Evolutionary conservation across 2,113 vertebrate species (phyloP).

Genomic region (Melanostigma gelatinosum): DNA sequence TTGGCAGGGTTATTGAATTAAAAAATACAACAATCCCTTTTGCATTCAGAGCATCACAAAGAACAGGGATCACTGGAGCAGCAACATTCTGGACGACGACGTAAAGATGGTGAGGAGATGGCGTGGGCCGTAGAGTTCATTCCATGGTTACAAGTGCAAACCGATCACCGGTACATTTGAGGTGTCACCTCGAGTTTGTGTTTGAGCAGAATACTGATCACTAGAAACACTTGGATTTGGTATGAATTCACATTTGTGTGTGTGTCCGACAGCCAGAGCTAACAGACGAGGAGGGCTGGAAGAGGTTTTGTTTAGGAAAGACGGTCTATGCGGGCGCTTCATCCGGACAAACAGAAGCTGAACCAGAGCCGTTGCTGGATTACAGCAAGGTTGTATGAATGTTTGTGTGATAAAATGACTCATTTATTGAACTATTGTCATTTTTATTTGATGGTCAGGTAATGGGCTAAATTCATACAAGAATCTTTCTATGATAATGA

Average conservation of each 20-base stretch:
- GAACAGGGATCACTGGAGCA: conserved; percentile 90
- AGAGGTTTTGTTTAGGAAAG: conserved; percentile 94
- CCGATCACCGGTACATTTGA: background rate
- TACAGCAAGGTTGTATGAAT: conserved; percentile 86
- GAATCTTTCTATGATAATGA: background rate
- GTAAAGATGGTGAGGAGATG: conserved; percentile 88
- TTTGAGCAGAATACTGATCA: background rate
- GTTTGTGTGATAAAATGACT: background rate
- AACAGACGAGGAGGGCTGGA: conserved; percentile 96
- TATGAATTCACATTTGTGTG: background rate
- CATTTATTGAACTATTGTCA: background rate
- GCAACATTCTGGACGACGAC: conserved; percentile 92
- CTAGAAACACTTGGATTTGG: background rate
- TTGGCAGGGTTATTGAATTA: background rate
- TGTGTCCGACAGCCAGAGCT: conserved; percentile 83
- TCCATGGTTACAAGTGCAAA: background rate
- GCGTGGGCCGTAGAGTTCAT: background rate
- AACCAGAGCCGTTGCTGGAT: conserved; percentile 84
- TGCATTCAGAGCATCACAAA: conserved; percentile 89
- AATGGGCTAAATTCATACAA: background rate
- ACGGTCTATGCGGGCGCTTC: conserved; percentile 80
- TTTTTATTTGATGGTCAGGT: background rate
- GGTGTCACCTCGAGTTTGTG: background rate
- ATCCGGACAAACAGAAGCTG: conserved; percentile 66
- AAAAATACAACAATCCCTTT: conserved; percentile 1